These are phyloP conservation scores for Drosophila bunnanda DNA, from an alignment of 2,888 invertebrate species.

Conservation along the genomic window DNA sequence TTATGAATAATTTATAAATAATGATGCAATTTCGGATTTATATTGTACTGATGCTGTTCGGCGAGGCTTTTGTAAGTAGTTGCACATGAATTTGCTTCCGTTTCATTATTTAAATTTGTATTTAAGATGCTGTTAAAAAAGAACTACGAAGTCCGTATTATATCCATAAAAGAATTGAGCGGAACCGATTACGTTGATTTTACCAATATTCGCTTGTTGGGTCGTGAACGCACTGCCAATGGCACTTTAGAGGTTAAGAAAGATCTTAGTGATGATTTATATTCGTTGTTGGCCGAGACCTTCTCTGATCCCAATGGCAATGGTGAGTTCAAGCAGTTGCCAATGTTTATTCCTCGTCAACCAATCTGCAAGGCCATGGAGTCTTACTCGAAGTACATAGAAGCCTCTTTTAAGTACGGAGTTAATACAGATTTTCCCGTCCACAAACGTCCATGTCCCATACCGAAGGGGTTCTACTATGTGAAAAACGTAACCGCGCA, in stretches of 20 bases:
- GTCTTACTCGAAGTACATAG: neutral
- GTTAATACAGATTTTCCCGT: conserved; percentile 15
- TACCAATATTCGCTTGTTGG: neutral
- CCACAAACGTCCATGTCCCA: conserved; percentile 3
- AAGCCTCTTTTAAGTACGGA: neutral
- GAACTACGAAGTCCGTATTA: neutral
- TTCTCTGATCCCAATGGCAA: conserved; percentile 15
- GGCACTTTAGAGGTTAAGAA: neutral
- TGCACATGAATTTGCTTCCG: neutral
- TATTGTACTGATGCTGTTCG: neutral
- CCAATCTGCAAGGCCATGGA: conserved; percentile 6
- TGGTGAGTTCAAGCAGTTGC: conserved; percentile 20
- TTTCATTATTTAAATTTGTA: neutral
- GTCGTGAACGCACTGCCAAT: conserved; percentile 3
- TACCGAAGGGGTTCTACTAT: conserved; percentile 16
- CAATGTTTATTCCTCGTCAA: neutral
- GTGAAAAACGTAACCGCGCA: conserved; percentile 6
- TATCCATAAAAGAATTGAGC: neutral
- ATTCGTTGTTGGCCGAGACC: neutral
- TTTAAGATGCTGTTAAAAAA: neutral
- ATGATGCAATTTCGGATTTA: neutral
- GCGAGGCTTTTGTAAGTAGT: neutral
- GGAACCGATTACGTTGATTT: neutral
- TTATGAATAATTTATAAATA: neutral
- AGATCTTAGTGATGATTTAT: conserved; percentile 6